A percentile compares a stretch with the other conserved stretches of the same genome.
These are phyloP conservation scores for Epinotia bilunana DNA, from an alignment of 2,888 invertebrate species.

Conservation along the genomic window DNA sequence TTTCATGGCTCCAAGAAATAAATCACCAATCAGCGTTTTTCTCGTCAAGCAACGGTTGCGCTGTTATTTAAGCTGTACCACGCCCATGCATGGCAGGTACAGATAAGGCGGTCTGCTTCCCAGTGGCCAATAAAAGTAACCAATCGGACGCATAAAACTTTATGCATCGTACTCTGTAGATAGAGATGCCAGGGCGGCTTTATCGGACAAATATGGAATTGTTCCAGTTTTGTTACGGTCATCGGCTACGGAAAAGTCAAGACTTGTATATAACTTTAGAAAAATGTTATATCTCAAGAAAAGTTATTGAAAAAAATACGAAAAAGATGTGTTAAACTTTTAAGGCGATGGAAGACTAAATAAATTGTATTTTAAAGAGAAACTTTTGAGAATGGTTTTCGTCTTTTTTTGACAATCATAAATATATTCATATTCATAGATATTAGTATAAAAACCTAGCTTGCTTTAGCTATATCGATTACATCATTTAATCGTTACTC, in stretches of 20 bases:
- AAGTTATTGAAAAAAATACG: no score
- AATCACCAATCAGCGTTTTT: not conserved
- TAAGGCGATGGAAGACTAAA: no score
- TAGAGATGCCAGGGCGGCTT: constrained; percentile 27
- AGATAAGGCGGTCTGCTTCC: constrained; percentile 63
- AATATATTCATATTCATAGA: no score
- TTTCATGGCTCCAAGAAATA: no score
- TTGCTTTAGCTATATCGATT: not conserved
- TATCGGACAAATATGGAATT: constrained; percentile 31
- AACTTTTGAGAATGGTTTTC: no score
- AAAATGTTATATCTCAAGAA: not conserved
- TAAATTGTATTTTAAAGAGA: no score
- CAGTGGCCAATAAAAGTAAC: constrained; percentile 66
- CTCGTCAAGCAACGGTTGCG: not conserved
- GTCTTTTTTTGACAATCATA: no score
- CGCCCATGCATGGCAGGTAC: constrained; percentile 56
- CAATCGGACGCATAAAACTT: constrained; percentile 68
- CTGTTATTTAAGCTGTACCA: constrained; percentile 17
- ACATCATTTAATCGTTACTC: constrained; percentile 1
- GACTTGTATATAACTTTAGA: not conserved
- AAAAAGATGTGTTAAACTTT: no score
- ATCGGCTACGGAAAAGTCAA: not conserved
- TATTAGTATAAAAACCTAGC: no score
- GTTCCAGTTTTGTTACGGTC: constrained; percentile 2
- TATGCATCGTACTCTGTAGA: constrained; percentile 57